Conservation (phyloP, 1,140 invertebrate species). For the Lamellibrachia luymesi region DNA sequence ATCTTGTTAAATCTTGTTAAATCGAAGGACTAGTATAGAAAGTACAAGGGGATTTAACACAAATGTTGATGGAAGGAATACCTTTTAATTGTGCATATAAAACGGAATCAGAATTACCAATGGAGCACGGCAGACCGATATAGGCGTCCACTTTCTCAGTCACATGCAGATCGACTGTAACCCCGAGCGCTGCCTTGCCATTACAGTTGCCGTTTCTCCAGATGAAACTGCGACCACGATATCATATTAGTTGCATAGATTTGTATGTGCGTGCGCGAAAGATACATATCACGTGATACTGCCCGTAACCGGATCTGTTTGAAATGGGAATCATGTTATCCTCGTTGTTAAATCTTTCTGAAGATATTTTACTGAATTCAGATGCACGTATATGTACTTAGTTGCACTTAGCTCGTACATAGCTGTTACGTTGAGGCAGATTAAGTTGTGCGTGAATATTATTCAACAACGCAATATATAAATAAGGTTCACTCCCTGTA, state of each 20-base stretch:
- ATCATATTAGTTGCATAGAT: background rate
- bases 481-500: too few relatives aligned
- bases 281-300: too few relatives aligned
- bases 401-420: too few relatives aligned
- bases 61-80: background rate
- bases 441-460: too few relatives aligned
- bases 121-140: conserved; percentile 30
- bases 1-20: background rate
- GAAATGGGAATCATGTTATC: background rate
- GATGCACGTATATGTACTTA: too few relatives aligned
- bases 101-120: conserved; percentile 14
- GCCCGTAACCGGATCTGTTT: too few relatives aligned
- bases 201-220: conserved; percentile 25
- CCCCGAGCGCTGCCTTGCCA: conserved; percentile 24
- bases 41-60: too few relatives aligned
- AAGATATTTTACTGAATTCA: too few relatives aligned
- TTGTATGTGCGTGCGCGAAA: background rate
- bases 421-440: too few relatives aligned
- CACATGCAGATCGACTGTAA: conserved; percentile 15
- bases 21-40: too few relatives aligned
- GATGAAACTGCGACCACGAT: conserved; percentile 14
- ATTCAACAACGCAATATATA: too few relatives aligned
- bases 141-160: conserved; percentile 20
- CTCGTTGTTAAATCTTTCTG: too few relatives aligned
- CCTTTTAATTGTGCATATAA: background rate